Evolutionary conservation across 2,113 vertebrate genomes (phyloP).

Genomic region (Actenoides lindsayi): DNA sequence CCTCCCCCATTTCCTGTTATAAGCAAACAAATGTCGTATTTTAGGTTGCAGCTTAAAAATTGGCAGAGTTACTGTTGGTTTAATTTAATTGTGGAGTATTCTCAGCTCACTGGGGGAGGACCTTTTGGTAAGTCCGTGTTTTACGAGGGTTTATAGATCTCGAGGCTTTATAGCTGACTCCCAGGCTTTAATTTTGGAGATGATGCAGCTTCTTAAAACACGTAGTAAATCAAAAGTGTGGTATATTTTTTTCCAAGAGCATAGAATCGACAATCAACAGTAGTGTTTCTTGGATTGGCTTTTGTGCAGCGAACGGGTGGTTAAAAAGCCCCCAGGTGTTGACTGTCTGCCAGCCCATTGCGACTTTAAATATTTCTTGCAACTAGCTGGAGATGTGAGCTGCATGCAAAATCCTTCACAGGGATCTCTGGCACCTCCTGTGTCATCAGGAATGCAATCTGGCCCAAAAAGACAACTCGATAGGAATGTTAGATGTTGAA

Average conservation of each 20-base stretch:
- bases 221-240: neutral
- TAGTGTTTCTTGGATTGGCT: neutral
- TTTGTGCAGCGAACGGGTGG: neutral
- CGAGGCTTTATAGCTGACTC: neutral
- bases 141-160: constrained; percentile 3
- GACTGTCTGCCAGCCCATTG: neutral
- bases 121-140: neutral
- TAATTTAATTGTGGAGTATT: constrained; percentile 25
- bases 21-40: constrained; percentile 62
- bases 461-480: neutral
- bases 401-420: constrained; percentile 10
- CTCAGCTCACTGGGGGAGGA: neutral
- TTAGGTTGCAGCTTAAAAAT: constrained; percentile 60
- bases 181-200: constrained; percentile 5
- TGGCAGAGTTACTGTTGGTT: constrained; percentile 40
- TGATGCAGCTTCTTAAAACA: constrained; percentile 6
- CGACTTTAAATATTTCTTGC: constrained; percentile 27
- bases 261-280: neutral
- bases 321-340: constrained; percentile 28
- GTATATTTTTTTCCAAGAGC: neutral
- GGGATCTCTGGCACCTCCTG: neutral
- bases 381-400: constrained; percentile 10
- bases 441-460: neutral
- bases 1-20: constrained; percentile 68
- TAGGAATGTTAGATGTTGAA: neutral